Evolutionary conservation across 2,113 vertebrate genomes (phyloP).

Genomic region (Phalacrocorax aristotelis): DNA sequence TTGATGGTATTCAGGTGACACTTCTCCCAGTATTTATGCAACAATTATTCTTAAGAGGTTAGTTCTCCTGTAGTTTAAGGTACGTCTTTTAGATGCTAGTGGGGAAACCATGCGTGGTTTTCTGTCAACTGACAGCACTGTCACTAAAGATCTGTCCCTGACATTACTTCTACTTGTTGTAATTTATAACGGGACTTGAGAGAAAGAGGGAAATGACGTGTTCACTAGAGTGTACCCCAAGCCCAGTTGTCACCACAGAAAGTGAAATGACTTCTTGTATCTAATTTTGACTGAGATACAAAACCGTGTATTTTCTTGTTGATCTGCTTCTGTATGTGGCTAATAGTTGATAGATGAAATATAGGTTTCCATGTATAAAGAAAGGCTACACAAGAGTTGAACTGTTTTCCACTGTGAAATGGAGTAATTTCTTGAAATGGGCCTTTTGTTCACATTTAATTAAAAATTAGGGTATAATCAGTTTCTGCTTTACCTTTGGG

Average conservation of each 20-base stretch:
- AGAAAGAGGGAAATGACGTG: background rate
- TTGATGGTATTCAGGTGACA: background rate
- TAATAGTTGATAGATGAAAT: background rate
- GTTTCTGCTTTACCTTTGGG: background rate
- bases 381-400: background rate
- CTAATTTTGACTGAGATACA: background rate
- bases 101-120: background rate
- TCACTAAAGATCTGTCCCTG: background rate
- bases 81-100: background rate
- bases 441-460: background rate
- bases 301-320: background rate
- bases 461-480: background rate
- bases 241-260: background rate
- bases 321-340: background rate
- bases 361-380: background rate
- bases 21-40: background rate
- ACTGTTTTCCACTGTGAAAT: background rate
- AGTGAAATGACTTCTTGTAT: background rate
- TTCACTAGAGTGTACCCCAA: background rate
- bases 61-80: background rate
- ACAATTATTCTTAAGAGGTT: background rate
- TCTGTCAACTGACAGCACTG: background rate
- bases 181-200: background rate
- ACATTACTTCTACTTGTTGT: background rate
- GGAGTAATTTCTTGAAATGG: background rate